Evolutionary conservation across 2,797 vertebrate species (phyloP).

Genomic region (Brotogeris chrysoptera): DNA sequence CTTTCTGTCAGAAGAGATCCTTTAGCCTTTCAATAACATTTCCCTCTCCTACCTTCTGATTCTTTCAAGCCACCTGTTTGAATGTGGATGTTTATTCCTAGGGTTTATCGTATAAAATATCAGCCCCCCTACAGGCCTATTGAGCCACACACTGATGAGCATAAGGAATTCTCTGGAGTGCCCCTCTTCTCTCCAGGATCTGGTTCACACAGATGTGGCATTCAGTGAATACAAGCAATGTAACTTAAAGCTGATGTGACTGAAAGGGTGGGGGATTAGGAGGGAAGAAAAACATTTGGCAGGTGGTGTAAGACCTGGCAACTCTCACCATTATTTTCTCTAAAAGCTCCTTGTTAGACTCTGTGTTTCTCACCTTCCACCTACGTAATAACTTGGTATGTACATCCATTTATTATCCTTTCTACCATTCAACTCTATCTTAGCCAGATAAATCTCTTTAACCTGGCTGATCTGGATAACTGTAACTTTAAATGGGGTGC

Average conservation of each 20-base stretch:
- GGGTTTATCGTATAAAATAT: not conserved
- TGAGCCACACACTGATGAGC: conserved; percentile 27
- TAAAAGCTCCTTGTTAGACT: not conserved
- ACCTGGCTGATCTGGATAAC: not conserved
- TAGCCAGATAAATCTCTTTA: not conserved
- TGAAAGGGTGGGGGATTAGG: not conserved
- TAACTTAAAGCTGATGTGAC: not conserved
- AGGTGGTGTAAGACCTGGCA: not conserved
- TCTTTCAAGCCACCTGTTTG: conserved; percentile 47
- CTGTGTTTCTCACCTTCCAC: not conserved
- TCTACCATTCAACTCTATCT: not conserved
- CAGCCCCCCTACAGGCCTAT: not conserved
- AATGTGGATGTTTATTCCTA: conserved; percentile 36
- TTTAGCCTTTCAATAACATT: conserved; percentile 16
- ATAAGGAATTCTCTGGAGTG: conserved; percentile 33
- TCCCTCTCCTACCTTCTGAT: conserved; percentile 2
- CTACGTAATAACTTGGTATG: not conserved
- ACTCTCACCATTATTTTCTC: not conserved
- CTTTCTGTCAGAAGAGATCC: conserved; percentile 37
- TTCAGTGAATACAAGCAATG: conserved; percentile 6
- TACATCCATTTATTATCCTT: not conserved
- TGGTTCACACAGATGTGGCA: conserved; percentile 24
- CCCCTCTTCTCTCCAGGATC: not conserved
- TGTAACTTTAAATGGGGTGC: not conserved
- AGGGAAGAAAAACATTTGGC: not conserved